phyloP scores from a whole-genome alignment of 2,113 vertebrate species.

The Proteles cristata region DNA sequence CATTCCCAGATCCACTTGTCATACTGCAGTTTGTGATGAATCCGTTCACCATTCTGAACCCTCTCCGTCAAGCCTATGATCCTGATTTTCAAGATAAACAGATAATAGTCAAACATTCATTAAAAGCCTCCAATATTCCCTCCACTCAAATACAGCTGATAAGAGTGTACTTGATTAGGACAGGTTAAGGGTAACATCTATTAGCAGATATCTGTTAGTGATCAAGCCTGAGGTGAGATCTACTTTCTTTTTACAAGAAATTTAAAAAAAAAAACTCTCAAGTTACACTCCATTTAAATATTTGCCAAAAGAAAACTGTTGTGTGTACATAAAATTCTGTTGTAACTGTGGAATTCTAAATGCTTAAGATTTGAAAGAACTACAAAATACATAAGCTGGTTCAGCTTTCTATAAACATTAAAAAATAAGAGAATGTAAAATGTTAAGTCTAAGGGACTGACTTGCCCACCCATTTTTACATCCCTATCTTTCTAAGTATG shows the following conservation, averaged over 20 bases:
- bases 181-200: slow-evolving; percentile 26
- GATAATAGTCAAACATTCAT: background rate
- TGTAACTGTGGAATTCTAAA: background rate
- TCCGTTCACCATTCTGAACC: background rate
- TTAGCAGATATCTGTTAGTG: slow-evolving; percentile 53
- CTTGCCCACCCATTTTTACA: background rate
- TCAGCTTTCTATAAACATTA: background rate
- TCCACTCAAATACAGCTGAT: background rate
- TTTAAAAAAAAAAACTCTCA: slow-evolving; percentile 52
- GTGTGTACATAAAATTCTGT: background rate
- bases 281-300: slow-evolving; percentile 56
- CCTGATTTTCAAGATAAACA: background rate
- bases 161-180: background rate
- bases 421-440: background rate
- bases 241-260: slow-evolving; percentile 61
- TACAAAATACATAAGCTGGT: background rate
- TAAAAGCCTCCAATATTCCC: slow-evolving; percentile 37
- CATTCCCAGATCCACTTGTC: background rate
- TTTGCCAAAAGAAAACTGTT: slow-evolving; percentile 76
- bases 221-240: slow-evolving; percentile 36
- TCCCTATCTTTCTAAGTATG: background rate
- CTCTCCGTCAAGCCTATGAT: background rate
- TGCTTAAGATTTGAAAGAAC: background rate
- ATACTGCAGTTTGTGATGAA: background rate
- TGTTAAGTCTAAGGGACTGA: background rate